Conservation (phyloP, 2,888 invertebrate genomes). For the Nomada flava region DNA sequence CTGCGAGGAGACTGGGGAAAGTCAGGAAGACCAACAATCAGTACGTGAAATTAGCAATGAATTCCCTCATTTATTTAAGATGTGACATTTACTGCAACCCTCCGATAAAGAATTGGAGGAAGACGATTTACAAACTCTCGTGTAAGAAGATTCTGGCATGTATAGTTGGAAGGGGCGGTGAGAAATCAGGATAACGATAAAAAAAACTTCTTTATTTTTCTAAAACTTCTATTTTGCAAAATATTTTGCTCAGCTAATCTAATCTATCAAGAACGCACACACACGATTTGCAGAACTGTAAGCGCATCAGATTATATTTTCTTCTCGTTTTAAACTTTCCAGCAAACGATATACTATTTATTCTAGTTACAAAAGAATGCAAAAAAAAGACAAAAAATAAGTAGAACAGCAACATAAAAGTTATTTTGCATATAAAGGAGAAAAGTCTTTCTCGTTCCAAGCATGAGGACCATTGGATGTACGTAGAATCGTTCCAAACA, state of each 20-base stretch:
- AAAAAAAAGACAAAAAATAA: constrained; percentile 21
- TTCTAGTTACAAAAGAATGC: constrained; percentile 36
- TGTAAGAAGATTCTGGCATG: constrained; percentile 62
- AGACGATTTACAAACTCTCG: constrained; percentile 79
- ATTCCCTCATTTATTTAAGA: constrained; percentile 88
- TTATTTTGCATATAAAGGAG: constrained; percentile 39
- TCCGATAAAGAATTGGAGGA: constrained; percentile 77
- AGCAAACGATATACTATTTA: constrained; percentile 37
- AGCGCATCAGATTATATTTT: constrained; percentile 56
- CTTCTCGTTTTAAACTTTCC: constrained; percentile 39
- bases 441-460: constrained; percentile 54
- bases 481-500: constrained; percentile 58
- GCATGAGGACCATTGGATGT: constrained; percentile 65
- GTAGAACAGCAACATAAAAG: constrained; percentile 41
- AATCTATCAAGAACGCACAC: constrained; percentile 62
- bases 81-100: constrained; percentile 79
- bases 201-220: constrained; percentile 59
- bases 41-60: constrained; percentile 93
- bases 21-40: constrained; percentile 90
- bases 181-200: constrained; percentile 46
- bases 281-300: constrained; percentile 48
- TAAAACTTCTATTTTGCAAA: constrained; percentile 56
- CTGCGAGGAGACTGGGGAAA: constrained; percentile 91
- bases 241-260: constrained; percentile 57
- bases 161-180: constrained; percentile 8